These are phyloP conservation scores for Steatocranus sp. DNA, from an alignment of 2,797 vertebrate genomes.

Conservation along the genomic window DNA sequence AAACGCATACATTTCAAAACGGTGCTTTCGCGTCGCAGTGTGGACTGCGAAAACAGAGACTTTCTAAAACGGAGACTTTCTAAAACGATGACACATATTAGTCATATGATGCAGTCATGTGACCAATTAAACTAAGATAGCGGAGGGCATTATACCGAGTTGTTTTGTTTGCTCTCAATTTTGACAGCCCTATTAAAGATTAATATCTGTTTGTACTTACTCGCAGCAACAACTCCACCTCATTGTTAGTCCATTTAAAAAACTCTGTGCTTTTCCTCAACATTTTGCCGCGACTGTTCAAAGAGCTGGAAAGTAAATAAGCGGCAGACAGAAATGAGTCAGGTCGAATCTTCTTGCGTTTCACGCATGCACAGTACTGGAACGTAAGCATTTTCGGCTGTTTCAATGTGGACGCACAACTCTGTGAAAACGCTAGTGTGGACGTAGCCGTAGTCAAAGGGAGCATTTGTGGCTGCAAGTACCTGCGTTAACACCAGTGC, in stretches of 20 bases:
- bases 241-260: not conserved
- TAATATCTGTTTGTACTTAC: not conserved
- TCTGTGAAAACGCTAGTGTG: not conserved
- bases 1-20: not conserved
- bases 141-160: not conserved
- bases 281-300: not conserved
- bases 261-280: not conserved
- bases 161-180: not conserved
- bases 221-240: not conserved
- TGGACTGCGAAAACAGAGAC: not conserved
- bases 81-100: not conserved
- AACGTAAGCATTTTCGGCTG: not conserved
- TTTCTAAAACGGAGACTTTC: not conserved
- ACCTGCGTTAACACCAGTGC: not conserved
- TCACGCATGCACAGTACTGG: not conserved
- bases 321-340: not conserved
- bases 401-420: not conserved
- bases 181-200: not conserved
- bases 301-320: not conserved
- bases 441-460: not conserved
- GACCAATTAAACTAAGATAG: not conserved
- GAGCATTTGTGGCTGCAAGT: conserved; percentile 30
- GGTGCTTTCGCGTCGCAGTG: accelerated
- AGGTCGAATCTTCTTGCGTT: not conserved
- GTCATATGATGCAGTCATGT: not conserved